A percentile compares a stretch with the other conserved stretches of the same genome.
Evolutionary conservation across 2,797 vertebrate species (phyloP).

Genomic region (Lagodon rhomboides): DNA sequence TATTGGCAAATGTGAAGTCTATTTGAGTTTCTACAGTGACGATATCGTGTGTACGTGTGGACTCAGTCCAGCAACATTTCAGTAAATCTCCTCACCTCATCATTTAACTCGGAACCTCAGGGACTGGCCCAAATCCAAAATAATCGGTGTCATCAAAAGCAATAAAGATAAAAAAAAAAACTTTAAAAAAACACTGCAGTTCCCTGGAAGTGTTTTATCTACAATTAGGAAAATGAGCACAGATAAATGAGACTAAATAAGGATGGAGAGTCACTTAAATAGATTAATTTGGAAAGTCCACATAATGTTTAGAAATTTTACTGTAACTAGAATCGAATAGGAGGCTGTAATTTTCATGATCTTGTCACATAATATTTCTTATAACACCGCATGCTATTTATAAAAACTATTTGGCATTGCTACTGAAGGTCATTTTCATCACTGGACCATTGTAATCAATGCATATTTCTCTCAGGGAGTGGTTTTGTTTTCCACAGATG

Average conservation of each 20-base stretch:
- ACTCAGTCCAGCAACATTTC: constrained; percentile 15
- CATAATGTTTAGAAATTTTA: constrained; percentile 2
- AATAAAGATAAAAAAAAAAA: background rate
- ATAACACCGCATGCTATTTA: constrained; percentile 26
- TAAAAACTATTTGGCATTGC: constrained; percentile 12
- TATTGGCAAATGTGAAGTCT: too few species aligned
- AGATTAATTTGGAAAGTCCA: constrained; percentile 17
- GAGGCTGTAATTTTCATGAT: constrained; percentile 24
- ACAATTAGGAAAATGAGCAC: constrained; percentile 1
- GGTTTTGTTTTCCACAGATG: constrained; percentile 34
- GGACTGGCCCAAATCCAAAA: background rate
- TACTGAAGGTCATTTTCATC: constrained; percentile 15
- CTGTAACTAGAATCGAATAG: background rate
- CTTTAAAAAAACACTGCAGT: background rate
- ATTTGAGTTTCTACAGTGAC: too few species aligned
- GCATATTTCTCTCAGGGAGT: constrained; percentile 34
- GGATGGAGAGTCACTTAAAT: background rate
- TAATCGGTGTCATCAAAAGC: background rate
- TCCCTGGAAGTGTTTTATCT: background rate
- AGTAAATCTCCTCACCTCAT: constrained; percentile 22
- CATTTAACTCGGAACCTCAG: background rate
- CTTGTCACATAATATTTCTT: constrained; percentile 21
- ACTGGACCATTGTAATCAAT: constrained; percentile 35
- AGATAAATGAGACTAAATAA: constrained; percentile 7
- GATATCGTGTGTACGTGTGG: background rate